A percentile compares a stretch with the other conserved stretches of the same genome.
Evolutionary conservation across 2,113 vertebrate species (phyloP).

Genomic region (Alexandromys fortis): DNA sequence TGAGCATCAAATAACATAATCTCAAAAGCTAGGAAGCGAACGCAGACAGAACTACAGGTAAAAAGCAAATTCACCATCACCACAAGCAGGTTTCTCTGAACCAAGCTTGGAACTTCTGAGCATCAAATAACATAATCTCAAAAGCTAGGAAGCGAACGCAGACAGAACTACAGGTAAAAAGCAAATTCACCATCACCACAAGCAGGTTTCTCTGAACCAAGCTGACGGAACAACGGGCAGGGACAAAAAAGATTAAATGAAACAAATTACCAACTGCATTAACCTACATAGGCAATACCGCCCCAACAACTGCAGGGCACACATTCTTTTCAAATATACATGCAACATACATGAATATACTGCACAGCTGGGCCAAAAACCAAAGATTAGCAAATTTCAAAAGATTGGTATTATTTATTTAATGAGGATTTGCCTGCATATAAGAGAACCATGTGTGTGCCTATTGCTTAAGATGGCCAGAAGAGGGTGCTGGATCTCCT

Average conservation of each 20-base stretch:
- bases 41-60: neutral
- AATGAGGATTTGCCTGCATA: neutral
- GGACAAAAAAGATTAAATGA: neutral
- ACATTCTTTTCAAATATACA: neutral
- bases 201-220: neutral
- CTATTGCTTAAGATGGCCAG: neutral
- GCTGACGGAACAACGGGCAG: neutral
- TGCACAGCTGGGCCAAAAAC: neutral
- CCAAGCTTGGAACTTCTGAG: neutral
- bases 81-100: neutral
- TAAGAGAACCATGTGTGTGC: neutral
- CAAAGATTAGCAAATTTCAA: slow-evolving; percentile 28
- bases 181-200: neutral
- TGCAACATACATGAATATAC: neutral
- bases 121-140: slow-evolving; percentile 8
- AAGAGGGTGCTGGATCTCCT: no score
- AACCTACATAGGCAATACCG: neutral
- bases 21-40: slow-evolving; percentile 12
- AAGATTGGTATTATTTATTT: neutral
- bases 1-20: neutral
- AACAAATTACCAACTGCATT: neutral
- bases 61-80: neutral
- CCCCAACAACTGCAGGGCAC: neutral
- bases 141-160: neutral
- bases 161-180: neutral